Evolutionary conservation across 2,797 vertebrate genomes (phyloP).

Genomic region (Thunnus albacares): DNA sequence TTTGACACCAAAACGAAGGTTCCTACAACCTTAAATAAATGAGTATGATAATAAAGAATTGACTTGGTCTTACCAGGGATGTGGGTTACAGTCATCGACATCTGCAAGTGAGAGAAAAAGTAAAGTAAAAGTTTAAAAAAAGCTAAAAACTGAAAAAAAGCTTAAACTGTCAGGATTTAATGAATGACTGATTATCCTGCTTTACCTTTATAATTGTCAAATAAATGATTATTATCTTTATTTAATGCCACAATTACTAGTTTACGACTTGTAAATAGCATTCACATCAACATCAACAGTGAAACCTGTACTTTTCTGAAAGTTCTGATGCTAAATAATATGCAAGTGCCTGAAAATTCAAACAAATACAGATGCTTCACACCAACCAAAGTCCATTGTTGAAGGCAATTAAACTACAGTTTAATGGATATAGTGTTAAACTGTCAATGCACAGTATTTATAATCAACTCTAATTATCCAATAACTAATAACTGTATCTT

Average conservation of each 20-base stretch:
- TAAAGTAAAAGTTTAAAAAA: neutral
- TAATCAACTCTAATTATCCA: neutral
- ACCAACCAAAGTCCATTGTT: neutral
- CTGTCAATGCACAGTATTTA: neutral
- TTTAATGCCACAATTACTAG: neutral
- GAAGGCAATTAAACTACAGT: neutral
- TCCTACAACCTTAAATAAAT: neutral
- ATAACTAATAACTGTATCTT: neutral
- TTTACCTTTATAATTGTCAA: neutral
- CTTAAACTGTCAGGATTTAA: too few species aligned
- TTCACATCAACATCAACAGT: neutral
- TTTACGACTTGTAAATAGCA: neutral
- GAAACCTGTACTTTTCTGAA: too few species aligned
- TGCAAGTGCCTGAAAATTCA: neutral
- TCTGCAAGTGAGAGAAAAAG: constrained; percentile 81
- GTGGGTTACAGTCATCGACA: constrained; percentile 95
- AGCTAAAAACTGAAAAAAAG: too few species aligned
- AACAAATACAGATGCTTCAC: too few species aligned
- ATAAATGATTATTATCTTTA: neutral
- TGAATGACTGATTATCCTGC: too few species aligned
- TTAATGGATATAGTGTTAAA: neutral
- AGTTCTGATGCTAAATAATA: neutral
- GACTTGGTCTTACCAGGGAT: constrained; percentile 91
- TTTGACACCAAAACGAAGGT: neutral
- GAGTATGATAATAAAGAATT: neutral